A percentile compares a stretch with the other conserved stretches of the same genome.
Conservation (phyloP, 30 jellyfish, hydroid and myxozoan genomes). For the Turritopsis rubra region DNA sequence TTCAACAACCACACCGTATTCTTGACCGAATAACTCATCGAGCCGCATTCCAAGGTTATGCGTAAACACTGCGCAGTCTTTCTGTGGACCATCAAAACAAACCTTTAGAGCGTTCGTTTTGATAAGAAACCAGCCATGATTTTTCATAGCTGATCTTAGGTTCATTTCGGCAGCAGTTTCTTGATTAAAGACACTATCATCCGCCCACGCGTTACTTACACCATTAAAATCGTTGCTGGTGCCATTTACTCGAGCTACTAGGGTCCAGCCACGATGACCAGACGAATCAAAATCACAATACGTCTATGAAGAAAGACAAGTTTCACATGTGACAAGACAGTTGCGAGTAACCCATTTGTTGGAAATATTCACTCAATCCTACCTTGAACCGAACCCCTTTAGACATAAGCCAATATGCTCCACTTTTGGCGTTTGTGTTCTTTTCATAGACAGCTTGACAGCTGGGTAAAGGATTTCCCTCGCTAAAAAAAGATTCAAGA, state of each 20-base stretch:
- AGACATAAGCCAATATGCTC: constrained; percentile 97
- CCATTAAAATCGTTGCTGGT: constrained; percentile 88
- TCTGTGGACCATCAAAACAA: constrained; percentile 87
- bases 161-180: constrained; percentile 77
- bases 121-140: constrained; percentile 89
- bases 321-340: not conserved
- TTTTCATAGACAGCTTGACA: constrained; percentile 95
- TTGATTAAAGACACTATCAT: constrained; percentile 74
- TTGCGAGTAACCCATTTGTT: no score
- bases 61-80: constrained; percentile 87
- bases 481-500: constrained; percentile 32
- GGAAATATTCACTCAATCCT: not conserved
- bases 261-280: constrained; percentile 96
- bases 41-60: constrained; percentile 77
- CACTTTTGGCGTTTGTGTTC: constrained; percentile 84
- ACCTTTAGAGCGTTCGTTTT: constrained; percentile 83
- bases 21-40: constrained; percentile 64
- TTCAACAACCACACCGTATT: constrained; percentile 76
- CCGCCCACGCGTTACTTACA: constrained; percentile 98
- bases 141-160: constrained; percentile 71
- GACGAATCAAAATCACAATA: constrained; percentile 85
- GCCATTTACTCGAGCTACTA: constrained; percentile 98
- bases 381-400: constrained; percentile 92
- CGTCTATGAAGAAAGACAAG: constrained; percentile 47
- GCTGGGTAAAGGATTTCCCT: constrained; percentile 84